Evolutionary conservation across 2,113 vertebrate species (phyloP), one percentile per base, ranked within the genome.

Genomic region (Nesospiza acunhae): DNA sequence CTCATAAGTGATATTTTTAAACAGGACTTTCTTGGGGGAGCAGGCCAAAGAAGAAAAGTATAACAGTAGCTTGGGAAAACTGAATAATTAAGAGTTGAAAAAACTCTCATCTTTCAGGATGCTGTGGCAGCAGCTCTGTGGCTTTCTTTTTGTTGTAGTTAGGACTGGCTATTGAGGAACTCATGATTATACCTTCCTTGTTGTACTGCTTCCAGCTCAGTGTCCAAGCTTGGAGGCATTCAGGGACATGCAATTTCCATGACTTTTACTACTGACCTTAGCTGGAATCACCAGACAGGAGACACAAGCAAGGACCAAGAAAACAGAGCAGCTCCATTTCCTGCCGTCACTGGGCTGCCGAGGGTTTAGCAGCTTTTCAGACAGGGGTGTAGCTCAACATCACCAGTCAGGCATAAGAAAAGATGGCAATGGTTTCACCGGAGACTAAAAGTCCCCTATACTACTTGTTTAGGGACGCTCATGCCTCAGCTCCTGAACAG

Each of bases 1-100:
- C 27, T 90, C 39, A 24, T 23, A 89, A 92, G 59, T 4, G 30
- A 60, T 85, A 88, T 84, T 96, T 94, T 94, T 86, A 96, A 88
- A 80, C 67, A 85, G 44, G 27, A 52, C 39, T 92, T 93, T 92
- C 60, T 69, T 66, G 33, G 42, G 16, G 33, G 79, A 88, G 27
- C 30, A 89, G 44, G 72, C 73, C 80, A 92, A 83, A 64, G 84
- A 85, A 85, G 55, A 63, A 69, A 74, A 95, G 47, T 47, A 63
- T 47, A 84, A 77, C 19, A 50, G 30, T 59, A 90, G 53, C 20
- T 64, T 92, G 86, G 80, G 95, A 94, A 96, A 86, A 55, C 27
- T 89, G 79, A 88, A 84, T 93, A 94, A 95, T 92, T 95, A 96
- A 44, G 23, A 81, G 59, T 50, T 84, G 86, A 88, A 93, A 85